Evolutionary conservation across 2,888 invertebrate genomes (phyloP), one percentile per base, ranked within the genome.

Genomic region (Sthenelais limicola): DNA sequence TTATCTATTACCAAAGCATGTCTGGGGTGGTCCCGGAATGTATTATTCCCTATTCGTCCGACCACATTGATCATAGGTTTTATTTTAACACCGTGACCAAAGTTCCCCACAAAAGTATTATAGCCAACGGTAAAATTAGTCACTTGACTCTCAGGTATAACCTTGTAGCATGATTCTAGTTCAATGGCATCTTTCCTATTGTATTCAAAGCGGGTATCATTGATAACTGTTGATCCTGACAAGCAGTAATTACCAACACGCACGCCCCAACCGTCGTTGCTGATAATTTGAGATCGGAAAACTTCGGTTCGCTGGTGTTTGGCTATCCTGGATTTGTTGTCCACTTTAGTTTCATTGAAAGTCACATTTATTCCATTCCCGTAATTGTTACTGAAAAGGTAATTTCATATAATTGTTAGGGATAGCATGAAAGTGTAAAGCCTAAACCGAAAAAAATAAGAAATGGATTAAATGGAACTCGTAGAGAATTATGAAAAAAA

Each of bases 1-100:
- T 96, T 97, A 85, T 93, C 92, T 70, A 98, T 93, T 33, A 94
- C 91, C 56, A 98, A 90, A 1, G 93, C 93, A 12, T 97, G 97
- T 81, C 93, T 93, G 68, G 89, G 89, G 51, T 97, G 96, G 73
- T 92, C 92, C 74, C 91, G 91, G 84, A 98, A 97, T 80, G 94
- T 93, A 88, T 98, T 98, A 84, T 94, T 94, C 83, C 96, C 81
- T 35, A 88, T 84, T 9, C 81, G 76, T 9, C 88, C 88, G n/a
- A 83, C 78, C 21, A 85, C 84, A 72, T 87, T 87, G 15, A 88
- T 71, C 58, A 88, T 56, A 0, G 87, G 87, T 3, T 81, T 79
- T 72, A 87, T 82, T 26, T 82, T 76, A 3, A 88, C 78, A 3
- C 84, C 87, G 75, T 86, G 86, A 3, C 85, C 80, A 28, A 71